These are phyloP conservation scores for Spermophilus dauricus DNA, from an alignment of 2,113 vertebrate species.

Conservation along the genomic window DNA sequence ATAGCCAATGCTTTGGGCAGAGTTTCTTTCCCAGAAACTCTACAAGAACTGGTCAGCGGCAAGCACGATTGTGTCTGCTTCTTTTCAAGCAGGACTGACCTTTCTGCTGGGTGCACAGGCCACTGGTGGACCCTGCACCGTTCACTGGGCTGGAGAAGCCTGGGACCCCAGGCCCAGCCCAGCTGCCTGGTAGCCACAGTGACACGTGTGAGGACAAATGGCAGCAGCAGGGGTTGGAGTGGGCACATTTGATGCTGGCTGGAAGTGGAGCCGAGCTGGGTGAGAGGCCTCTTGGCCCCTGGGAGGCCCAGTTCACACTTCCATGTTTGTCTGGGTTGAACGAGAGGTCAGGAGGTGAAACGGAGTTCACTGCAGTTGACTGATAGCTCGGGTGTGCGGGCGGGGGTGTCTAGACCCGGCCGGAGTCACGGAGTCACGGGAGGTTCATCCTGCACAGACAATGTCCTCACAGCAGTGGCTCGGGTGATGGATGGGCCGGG, in stretches of 20 bases:
- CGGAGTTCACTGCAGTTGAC: constrained; percentile 90
- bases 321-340: constrained; percentile 86
- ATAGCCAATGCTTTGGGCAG: neutral
- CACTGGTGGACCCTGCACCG: neutral
- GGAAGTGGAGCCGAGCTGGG: neutral
- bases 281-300: constrained; percentile 55
- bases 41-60: neutral
- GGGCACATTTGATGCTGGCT: neutral
- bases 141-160: neutral
- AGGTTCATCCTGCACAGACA: constrained; percentile 85
- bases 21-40: neutral
- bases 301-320: constrained; percentile 85
- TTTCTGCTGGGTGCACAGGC: neutral
- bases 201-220: neutral
- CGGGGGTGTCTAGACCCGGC: constrained; percentile 59
- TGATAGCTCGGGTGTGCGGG: constrained; percentile 72
- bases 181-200: neutral
- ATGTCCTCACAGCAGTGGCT: constrained; percentile 83
- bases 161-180: neutral
- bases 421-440: constrained; percentile 87
- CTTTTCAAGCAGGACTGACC: no score
- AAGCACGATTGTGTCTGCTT: accelerated
- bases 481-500: constrained; percentile 87
- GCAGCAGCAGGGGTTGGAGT: constrained; percentile 31
- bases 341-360: constrained; percentile 91